Conservation (phyloP, 2,888 invertebrate genomes). For the Alcis repandata region DNA sequence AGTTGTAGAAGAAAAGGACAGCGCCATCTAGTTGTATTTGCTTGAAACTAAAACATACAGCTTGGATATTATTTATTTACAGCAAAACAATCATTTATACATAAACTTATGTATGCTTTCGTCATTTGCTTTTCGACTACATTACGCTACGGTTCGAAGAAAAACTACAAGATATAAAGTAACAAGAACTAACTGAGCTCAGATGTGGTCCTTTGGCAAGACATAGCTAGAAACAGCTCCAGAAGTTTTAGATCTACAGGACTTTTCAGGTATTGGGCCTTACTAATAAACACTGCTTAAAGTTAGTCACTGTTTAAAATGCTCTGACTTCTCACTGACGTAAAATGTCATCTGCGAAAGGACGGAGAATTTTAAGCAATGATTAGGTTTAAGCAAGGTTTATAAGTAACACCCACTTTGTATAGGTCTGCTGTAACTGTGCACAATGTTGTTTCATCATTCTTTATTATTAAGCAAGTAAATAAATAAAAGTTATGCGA, state of each 20-base stretch:
- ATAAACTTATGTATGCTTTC: background rate
- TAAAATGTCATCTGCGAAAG: no score
- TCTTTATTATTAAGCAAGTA: background rate
- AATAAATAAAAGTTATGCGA: background rate
- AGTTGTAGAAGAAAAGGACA: no score
- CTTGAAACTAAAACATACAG: no score
- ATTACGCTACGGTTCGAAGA: slow-evolving; percentile 66
- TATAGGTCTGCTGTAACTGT: slow-evolving; percentile 38
- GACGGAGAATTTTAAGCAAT: no score
- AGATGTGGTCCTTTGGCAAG: slow-evolving; percentile 84
- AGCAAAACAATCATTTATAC: slow-evolving; percentile 1
- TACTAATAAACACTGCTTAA: no score
- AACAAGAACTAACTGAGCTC: slow-evolving; percentile 78
- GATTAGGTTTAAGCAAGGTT: no score
- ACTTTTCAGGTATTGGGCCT: slow-evolving; percentile 75
- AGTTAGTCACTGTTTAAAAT: no score
- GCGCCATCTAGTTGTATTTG: no score
- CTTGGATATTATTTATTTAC: no score
- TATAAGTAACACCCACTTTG: no score
- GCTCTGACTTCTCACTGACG: no score
- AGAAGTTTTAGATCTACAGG: slow-evolving; percentile 55
- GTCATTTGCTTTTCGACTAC: slow-evolving; percentile 29
- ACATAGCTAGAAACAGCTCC: slow-evolving; percentile 73
- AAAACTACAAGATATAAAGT: slow-evolving; percentile 50
- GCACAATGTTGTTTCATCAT: slow-evolving; percentile 26